Base-by-base conservation (phyloP, 1,140 invertebrate species). In the Ceratosolen solmsi region DNA sequence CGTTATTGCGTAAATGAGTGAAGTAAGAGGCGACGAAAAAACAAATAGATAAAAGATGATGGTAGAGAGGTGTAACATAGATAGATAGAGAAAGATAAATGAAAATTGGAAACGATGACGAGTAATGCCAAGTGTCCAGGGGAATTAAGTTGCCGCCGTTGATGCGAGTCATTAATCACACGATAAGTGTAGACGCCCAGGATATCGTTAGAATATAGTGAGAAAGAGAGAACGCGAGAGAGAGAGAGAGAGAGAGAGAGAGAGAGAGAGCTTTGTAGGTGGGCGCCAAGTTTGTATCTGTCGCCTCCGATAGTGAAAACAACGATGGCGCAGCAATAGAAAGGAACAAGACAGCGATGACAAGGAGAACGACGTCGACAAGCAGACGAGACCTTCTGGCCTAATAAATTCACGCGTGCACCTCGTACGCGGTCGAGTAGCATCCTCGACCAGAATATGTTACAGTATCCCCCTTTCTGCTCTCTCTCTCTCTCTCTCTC, bases 131-230 rank as follows among this genome's bases (percentile, higher is more conserved):
- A 82, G 79, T 82, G 86, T 88, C 87, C 84, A 85, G 25, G 20
- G 84, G 84, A 84, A 89, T 89, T 89, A 88, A 89, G 87, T 86
- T 87, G 88, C 89, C 84, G 84, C 76, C 79, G 38, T 80, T 84
- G 79, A 85, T 72, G 72, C 74, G 77, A 80, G 82, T 88, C 88
- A 87, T 90, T 88, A 89, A 88, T 90, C 88, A 89, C 79, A 71
- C 77, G 84, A 87, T 87, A 87, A 88, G 85, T 86, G 86, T 86
- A 84, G 74, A 80, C 56, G 79, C 80, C 85, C 84, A 84, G 88
- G 86, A 88, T 88, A 89, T 89, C 85, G 86, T 88, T 87, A 86
- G 79, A 84, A 22, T 11, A 73, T 5, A 1, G 33, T 36, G 58
- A 27, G 27, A 13, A n/a, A 60, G 58, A 13, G 58, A 60, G 27